Evolutionary conservation across 2,113 vertebrate species (phyloP), one percentile per base, ranked within the genome.

Genomic region (Orcinus orca): DNA sequence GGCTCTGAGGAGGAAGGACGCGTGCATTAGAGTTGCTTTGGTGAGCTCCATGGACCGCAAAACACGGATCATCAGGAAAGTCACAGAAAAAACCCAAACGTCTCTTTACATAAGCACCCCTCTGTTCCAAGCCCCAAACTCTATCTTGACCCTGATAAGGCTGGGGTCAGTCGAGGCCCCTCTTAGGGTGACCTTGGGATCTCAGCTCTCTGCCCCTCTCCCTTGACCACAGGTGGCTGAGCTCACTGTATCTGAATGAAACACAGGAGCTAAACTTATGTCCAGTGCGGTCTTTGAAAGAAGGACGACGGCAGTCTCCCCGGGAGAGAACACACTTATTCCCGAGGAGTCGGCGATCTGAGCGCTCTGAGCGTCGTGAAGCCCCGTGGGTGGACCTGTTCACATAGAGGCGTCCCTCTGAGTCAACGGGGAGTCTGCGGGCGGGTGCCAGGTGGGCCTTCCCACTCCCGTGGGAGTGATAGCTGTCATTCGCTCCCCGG

Each of bases 251-350:
- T 47, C 70, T 8, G 18, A 50, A n/a, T 8, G 36, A 20, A 3
- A 33, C 65, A 5, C 0, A 3, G 76, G 76, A 31, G 31, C 60
- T 31, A 5, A 20, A 12, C 36, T 5, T 7, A 26, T 1, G n/a
- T 31, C 70, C 50, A 36, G 47, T n/a, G 26, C 7, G 1, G 74
- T 33, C 44, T 53, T 36, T 10, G 53, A 33, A 3, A 13, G 80
- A 53, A 53, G 53, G 3, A 25, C 4, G 4, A 5, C 1, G 2
- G 1, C 0, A 1, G 67, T 41, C n/a, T 1, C 3, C 18, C 9
- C 23, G 58, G 17, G 29, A 18, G 33, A 5, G 55, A 11, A 18
- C 33, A 3, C 8, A 62, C 26, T 33, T 8, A 1, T 63, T 7
- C 23, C 0, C 1, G 0, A 9, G 31, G 33, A 1, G 20, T 5